Evolutionary conservation across 92 coral and sea anemone species (phyloP), one percentile per base, ranked within the genome.

Genomic region (Epizoanthus rinbou): DNA sequence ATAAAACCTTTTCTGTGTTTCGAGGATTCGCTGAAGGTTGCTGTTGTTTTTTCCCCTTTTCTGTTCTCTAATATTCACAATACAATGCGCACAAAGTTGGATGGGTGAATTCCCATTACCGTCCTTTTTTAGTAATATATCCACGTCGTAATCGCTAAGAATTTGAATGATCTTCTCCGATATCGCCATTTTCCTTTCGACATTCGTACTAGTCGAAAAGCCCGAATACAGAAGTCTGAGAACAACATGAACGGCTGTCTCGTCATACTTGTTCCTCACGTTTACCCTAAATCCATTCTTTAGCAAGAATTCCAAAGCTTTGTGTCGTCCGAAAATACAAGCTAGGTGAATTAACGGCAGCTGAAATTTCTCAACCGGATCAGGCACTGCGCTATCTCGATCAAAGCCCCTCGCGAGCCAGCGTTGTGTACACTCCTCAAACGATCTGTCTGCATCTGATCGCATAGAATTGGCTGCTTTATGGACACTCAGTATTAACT

Each of bases 281-380:
- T 67, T 67, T 13, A 67, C 73, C 47, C 73, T 67, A 67, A 67
- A 67, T 16, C 73, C 89, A 9, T 88, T 89, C 53, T 85, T 85
- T 54, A 88, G 28, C 31, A 88, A 69, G 86, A 85, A 88, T 16
- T 88, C 86, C 8, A 88, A 80, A 15, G 85, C 85, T 50, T 73
- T 74, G 64, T 71, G 68, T 28, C 82, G 86, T 53, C 91, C 91
- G 64, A 88, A 88, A 80, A 85, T 85, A 75, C 89, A 86, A 28
- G 86, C 89, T 57, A 88, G 45, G 67, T 85, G 91, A 43, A 88
- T 60, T 1, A 88, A 78, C 2, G 91, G 91, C 25, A 88, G 54
- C 79, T 73, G 85, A 25, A 85, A 79, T 17, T 72, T 45, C 60
- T 72, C 75, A 24, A 62, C 56, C n/a, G 59, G 75, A 24, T 88